Evolutionary conservation across 1,140 invertebrate genomes (phyloP).

Genomic region (Drosophila mayri): DNA sequence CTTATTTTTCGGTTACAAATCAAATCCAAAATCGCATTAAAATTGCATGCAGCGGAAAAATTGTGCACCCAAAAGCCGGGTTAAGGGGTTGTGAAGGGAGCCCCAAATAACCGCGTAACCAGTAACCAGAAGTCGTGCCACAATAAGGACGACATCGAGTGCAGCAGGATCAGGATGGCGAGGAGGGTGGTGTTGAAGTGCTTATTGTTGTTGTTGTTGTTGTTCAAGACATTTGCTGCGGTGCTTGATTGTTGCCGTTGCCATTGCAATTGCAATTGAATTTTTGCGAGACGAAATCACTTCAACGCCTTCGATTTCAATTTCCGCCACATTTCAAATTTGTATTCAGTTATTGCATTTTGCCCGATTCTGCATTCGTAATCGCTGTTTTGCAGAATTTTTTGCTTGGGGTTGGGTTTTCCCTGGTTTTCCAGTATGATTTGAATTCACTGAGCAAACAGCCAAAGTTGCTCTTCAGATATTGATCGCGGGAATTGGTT

Average conservation of each 20-base stretch:
- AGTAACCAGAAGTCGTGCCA: conserved; percentile 52
- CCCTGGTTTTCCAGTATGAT: conserved; percentile 4
- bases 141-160: conserved; percentile 44
- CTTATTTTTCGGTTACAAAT: conserved; percentile 83
- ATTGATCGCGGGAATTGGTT: conserved; percentile 21
- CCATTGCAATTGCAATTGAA: conserved; percentile 77
- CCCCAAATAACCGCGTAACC: conserved; percentile 57
- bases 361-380: conserved; percentile 24
- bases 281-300: conserved; percentile 82
- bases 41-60: conserved; percentile 77
- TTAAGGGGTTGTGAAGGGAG: conserved; percentile 42
- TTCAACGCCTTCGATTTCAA: conserved; percentile 83
- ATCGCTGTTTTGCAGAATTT: conserved; percentile 15
- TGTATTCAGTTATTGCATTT: conserved; percentile 72
- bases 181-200: conserved; percentile 10
- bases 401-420: not conserved
- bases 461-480: conserved; percentile 13
- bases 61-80: conserved; percentile 38
- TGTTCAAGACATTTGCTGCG: conserved; percentile 56
- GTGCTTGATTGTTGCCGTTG: conserved; percentile 39
- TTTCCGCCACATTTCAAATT: conserved; percentile 78
- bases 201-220: conserved; percentile 40
- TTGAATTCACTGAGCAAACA: conserved; percentile 6
- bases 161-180: not conserved
- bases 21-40: conserved; percentile 82